Conservation (phyloP, 2,888 invertebrate genomes). For the Cordilura impudica region DNA sequence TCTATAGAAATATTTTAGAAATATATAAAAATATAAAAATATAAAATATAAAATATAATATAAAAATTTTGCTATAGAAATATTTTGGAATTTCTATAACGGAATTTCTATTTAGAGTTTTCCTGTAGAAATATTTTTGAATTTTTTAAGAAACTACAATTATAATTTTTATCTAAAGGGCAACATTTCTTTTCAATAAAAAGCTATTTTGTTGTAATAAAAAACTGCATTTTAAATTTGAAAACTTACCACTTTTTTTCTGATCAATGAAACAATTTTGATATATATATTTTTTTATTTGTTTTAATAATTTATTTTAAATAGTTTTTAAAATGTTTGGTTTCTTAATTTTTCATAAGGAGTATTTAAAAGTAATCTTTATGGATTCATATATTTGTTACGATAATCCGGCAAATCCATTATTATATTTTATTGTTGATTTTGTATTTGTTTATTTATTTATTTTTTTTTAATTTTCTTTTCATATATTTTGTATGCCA, state of each 20-base stretch:
- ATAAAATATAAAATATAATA: no score
- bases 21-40: no score
- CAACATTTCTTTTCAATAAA: no score
- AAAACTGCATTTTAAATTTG: no score
- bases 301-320: slow-evolving; percentile 51
- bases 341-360: slow-evolving; percentile 18
- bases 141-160: no score
- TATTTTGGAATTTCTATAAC: no score
- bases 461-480: slow-evolving; percentile 1
- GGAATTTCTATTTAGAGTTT: no score
- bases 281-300: slow-evolving; percentile 7
- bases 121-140: no score
- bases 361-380: slow-evolving; percentile 48
- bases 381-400: slow-evolving; percentile 25
- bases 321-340: slow-evolving; percentile 51
- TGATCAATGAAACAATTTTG: slow-evolving; percentile 60
- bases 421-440: slow-evolving; percentile 8
- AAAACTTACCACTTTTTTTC: neutral
- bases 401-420: slow-evolving; percentile 33
- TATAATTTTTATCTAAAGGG: no score
- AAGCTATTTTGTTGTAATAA: no score
- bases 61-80: no score
- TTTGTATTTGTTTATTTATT: slow-evolving; percentile 4
- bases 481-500: slow-evolving; percentile 1
- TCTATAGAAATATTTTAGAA: no score